Evolutionary conservation across 2,113 vertebrate species (phyloP), one percentile per base, ranked within the genome.

Genomic region (Rhabdomys dilectus): DNA sequence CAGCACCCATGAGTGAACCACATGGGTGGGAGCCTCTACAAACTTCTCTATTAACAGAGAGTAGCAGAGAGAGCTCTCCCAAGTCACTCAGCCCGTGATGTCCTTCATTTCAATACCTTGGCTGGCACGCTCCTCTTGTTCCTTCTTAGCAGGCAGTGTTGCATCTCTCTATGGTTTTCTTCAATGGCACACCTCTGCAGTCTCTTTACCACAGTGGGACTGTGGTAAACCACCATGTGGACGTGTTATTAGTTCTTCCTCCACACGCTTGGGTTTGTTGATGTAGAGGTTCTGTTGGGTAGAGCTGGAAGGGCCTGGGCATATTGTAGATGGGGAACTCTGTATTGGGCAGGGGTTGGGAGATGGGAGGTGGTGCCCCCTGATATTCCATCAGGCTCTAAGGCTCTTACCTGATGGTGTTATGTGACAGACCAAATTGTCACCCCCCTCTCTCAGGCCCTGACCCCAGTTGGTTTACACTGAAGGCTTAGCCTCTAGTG

Each of bases 41-140:
- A 62, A 8, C 7, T 1, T 10, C 39, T 75, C 51, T 15, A 7
- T 53, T 16, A 19, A 12, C 5, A 3, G 66, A 34, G 45, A 21
- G 77, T 19, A 39, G 3, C 12, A 26, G 26, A 29, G 81, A 13
- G 31, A 48, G 1, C 48, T 56, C 21, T 70, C 17, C 64, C 39
- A 5, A 34, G 51, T 3, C 58, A 4, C 3, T 0, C 36, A 31
- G 56, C 0, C 34, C 48, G 21, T 7, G 45, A 2, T 10, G 0
- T 19, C 7, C 17, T 68, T 78, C 76, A 19, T 29, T n/a, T 21
- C 0, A 0, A 0, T 10, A 17, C 10, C 53, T 4, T n/a, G 7
- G 31, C 31, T 9, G 10, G n/a, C 9, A 80, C 42, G 39, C 24
- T 48, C 48, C 48, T 24, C 29, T 39, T 51, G 36, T 34, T 7